Conservation (phyloP, 2,113 vertebrate species). For the Athene cunicularia region DNA sequence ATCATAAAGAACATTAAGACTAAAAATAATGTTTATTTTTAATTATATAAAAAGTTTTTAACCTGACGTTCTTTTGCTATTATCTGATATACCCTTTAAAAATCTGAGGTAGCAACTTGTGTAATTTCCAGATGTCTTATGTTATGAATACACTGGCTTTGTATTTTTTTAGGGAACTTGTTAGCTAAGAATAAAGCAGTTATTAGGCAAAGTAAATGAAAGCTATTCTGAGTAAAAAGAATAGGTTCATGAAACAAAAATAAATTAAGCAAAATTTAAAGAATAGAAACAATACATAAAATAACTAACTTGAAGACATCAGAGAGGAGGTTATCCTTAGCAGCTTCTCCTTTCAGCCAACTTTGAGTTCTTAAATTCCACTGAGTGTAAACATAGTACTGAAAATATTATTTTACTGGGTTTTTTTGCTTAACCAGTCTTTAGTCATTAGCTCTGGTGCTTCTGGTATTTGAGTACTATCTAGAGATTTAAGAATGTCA, state of each 20-base stretch:
- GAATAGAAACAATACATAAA: neutral
- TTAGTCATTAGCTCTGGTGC: neutral
- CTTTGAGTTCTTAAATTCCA: neutral
- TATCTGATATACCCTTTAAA: neutral
- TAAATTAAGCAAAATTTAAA: neutral
- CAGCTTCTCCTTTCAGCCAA: neutral
- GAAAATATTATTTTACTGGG: neutral
- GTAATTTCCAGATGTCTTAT: neutral
- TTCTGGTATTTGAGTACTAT: neutral
- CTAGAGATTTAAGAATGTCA: neutral
- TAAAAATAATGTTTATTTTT: neutral
- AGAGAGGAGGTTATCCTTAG: neutral
- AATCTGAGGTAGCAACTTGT: fast-evolving
- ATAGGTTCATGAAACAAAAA: neutral
- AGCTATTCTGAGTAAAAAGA: neutral
- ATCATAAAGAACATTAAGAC: neutral
- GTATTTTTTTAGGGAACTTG: neutral
- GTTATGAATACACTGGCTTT: neutral
- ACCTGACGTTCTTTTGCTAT: neutral
- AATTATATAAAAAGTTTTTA: neutral
- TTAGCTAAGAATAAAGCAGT: neutral
- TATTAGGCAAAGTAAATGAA: neutral
- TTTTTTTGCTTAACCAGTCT: neutral
- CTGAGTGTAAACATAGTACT: neutral
- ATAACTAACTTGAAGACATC: neutral